A percentile compares a stretch with the other conserved stretches of the same genome.
phyloP scores from a whole-genome alignment of 2,113 vertebrate species.

The Actenoides lindsayi region DNA sequence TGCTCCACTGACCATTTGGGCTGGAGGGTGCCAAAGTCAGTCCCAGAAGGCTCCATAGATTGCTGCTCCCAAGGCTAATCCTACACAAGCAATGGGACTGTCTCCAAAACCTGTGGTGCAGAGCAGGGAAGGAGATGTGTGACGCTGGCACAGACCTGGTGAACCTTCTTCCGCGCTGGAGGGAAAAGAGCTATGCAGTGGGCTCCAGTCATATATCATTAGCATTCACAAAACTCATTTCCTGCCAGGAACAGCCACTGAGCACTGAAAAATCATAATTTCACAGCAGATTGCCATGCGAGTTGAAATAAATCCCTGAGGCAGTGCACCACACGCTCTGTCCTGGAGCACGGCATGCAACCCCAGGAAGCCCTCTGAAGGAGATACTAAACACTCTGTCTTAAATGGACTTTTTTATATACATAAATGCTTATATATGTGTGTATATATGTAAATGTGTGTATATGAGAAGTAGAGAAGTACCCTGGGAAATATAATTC shows the following conservation, averaged over 20 bases:
- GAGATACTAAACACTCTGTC: not conserved
- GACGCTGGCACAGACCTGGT: not conserved
- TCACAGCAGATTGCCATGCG: constrained; percentile 38
- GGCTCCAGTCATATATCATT: not conserved
- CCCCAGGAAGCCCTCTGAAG: not conserved
- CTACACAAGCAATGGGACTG: not conserved
- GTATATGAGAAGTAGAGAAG: not conserved
- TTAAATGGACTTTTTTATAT: not conserved
- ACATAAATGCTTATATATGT: not conserved
- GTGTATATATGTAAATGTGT: not conserved
- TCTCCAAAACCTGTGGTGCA: not conserved
- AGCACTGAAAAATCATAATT: constrained; percentile 60
- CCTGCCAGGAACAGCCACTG: constrained; percentile 10
- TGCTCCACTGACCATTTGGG: not conserved
- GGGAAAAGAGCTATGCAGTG: not conserved
- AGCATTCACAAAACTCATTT: constrained; percentile 17
- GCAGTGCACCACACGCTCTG: not conserved
- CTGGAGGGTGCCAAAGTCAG: not conserved
- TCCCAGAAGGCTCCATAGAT: not conserved
- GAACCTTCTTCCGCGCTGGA: not conserved
- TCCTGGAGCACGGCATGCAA: accelerated
- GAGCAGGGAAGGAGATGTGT: accelerated
- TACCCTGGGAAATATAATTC: not conserved
- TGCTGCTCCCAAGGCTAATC: not conserved
- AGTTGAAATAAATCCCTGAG: constrained; percentile 31